phyloP scores from a whole-genome alignment of 1,140 invertebrate genomes.

The Euura saliciscinereae region DNA sequence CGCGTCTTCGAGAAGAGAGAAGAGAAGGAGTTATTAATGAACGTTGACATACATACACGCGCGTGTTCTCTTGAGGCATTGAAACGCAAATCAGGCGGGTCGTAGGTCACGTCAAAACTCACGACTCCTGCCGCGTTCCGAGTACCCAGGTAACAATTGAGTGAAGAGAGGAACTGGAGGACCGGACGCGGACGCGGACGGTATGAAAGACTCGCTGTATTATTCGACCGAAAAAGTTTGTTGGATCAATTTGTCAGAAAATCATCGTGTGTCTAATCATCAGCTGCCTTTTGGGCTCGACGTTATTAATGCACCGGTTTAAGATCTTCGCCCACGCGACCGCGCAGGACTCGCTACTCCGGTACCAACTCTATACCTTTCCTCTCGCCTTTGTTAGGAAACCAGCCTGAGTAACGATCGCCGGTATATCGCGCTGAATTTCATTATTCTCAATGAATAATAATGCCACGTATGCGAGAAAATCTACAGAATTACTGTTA shows the following conservation, averaged over 20 bases:
- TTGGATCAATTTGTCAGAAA: conserved; percentile 1
- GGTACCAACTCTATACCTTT: too few species aligned
- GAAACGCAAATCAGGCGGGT: not conserved
- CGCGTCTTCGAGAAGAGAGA: too few species aligned
- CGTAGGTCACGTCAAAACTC: conserved; percentile 4
- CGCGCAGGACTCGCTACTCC: too few species aligned
- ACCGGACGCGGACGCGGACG: not conserved
- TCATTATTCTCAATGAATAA: too few species aligned
- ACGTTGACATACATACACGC: not conserved
- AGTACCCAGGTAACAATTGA: not conserved
- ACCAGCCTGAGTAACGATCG: too few species aligned
- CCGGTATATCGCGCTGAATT: too few species aligned
- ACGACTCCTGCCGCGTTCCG: not conserved
- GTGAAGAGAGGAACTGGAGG: not conserved
- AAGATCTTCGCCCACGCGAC: not conserved
- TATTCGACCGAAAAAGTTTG: not conserved
- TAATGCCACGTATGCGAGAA: too few species aligned
- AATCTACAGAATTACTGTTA: too few species aligned
- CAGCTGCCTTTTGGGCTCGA: not conserved
- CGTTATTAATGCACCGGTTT: not conserved
- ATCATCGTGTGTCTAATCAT: conserved; percentile 1
- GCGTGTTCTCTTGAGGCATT: not conserved
- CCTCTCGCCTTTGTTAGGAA: too few species aligned
- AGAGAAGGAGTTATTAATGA: not conserved
- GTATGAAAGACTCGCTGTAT: not conserved